Conservation (phyloP, 1,140 invertebrate species). For the Zaprionus davidi region DNA sequence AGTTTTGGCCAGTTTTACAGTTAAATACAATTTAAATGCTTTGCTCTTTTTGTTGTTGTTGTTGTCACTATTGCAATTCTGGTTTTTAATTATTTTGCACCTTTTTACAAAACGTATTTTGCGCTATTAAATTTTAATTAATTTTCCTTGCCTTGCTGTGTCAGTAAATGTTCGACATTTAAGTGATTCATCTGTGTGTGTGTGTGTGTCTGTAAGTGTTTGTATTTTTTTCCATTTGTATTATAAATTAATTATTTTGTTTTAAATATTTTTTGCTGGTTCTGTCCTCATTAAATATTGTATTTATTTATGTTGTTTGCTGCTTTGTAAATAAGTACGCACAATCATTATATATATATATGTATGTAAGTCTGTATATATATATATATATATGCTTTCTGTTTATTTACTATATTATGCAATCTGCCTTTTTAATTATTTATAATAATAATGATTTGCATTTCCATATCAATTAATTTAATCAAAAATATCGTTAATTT, state of each 20-base stretch:
- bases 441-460: conserved; percentile 67
- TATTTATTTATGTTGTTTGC: conserved; percentile 62
- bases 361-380: conserved; percentile 38
- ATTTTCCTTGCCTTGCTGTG: conserved; percentile 30
- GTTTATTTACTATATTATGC: conserved; percentile 50
- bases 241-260: conserved; percentile 54
- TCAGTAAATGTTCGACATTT: conserved; percentile 36
- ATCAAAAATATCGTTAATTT: conserved; percentile 75
- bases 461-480: conserved; percentile 69
- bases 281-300: conserved; percentile 58
- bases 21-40: conserved; percentile 79
- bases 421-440: conserved; percentile 68
- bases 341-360: conserved; percentile 47
- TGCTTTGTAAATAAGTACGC: conserved; percentile 73
- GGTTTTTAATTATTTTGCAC: conserved; percentile 58
- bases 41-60: conserved; percentile 52
- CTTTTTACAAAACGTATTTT: conserved; percentile 44
- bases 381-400: conserved; percentile 41
- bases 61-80: conserved; percentile 11
- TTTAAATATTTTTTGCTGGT: conserved; percentile 29
- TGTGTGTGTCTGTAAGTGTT: conserved; percentile 15
- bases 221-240: conserved; percentile 38
- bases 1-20: conserved; percentile 60
- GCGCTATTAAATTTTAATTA: conserved; percentile 32
- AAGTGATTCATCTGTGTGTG: conserved; percentile 7